Evolutionary conservation across 2,113 vertebrate species (phyloP), one percentile per base, ranked within the genome.

Genomic region (Atlantisia rogersi): DNA sequence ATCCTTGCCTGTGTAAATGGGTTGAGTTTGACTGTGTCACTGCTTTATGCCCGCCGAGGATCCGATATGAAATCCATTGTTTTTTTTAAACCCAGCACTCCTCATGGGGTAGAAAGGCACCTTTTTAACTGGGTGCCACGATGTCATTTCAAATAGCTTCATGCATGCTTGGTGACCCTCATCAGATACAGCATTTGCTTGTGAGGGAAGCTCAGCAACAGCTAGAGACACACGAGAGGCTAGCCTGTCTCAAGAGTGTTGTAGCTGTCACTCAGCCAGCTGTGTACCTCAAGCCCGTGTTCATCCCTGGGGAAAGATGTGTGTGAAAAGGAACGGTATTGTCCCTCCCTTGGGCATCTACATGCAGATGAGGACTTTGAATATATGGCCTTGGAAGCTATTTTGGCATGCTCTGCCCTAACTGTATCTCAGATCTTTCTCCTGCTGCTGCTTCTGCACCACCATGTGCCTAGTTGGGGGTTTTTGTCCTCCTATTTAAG

Each of bases 401-500:
- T 78, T 91, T 88, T 91, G 95, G 37, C 4, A 12, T 50, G 62
- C 78, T 93, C 78, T 95, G 68, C 81, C 75, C 94, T 96, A 84
- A 93, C 94, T 78, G 88, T 32, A 81, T 96, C 85, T 95, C 77
- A 78, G 63, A 73, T 91, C 81, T 92, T 86, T 94, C 52, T 94
- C 55, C 62, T 75, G 62, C 88, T 95, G 56, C 70, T 91, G 87
- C 84, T 89, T 90, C 88, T 90, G 79, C 89, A 93, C 69, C 86
- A 75, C 91, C 89, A 68, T 0, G 77, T 84, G 88, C 82, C 50
- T 10, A 48, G 22, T 48, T 48, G 48, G 52, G 50, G 25, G 4
- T 67, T 63, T 74, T 68, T 79, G 85, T 94, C 79, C 94, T 98
- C 94, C 94, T 98, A 98, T 95, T 98, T 98, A 97, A 95, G 95